Conservation (phyloP, 2,888 invertebrate genomes). For the Leptura quadrifasciata region DNA sequence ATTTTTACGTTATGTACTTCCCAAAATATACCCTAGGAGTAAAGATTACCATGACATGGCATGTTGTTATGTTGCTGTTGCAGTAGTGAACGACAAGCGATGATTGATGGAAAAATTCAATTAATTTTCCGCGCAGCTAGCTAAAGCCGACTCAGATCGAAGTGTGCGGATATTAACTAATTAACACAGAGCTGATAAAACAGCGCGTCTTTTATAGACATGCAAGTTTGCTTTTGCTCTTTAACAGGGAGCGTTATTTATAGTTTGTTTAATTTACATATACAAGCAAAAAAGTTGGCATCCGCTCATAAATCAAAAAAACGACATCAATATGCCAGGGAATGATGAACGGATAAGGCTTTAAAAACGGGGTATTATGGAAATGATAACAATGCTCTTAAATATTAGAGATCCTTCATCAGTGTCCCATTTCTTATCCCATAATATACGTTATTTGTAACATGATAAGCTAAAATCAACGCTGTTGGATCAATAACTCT, state of each 20-base stretch:
- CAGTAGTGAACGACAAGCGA: conserved; percentile 60
- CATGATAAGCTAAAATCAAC: conserved; percentile 38
- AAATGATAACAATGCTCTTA: conserved; percentile 24
- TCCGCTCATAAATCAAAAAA: conserved; percentile 29
- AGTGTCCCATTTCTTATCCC: conserved; percentile 14
- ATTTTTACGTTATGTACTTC: conserved; percentile 21
- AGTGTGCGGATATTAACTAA: conserved; percentile 50
- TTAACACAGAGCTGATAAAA: conserved; percentile 41
- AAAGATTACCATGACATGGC: conserved; percentile 52
- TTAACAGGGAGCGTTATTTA: conserved; percentile 30
- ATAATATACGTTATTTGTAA: conserved; percentile 18
- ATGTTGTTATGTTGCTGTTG: conserved; percentile 55
- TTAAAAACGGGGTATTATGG: conserved; percentile 23
- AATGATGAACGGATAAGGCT: conserved; percentile 28
- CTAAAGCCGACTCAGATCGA: conserved; percentile 43
- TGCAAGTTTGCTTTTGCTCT: conserved; percentile 18
- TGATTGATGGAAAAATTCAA: conserved; percentile 67
- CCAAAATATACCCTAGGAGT: conserved; percentile 51
- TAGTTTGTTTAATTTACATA: conserved; percentile 46
- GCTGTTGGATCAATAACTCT: conserved; percentile 12
- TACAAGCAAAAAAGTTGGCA: conserved; percentile 41
- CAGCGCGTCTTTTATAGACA: conserved; percentile 32
- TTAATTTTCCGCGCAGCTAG: conserved; percentile 56
- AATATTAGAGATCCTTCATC: conserved; percentile 22
- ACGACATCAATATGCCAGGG: conserved; percentile 27